These are phyloP conservation scores for Pseudomyrmex dendroicus DNA, from an alignment of 1,140 invertebrate species.

Conservation along the genomic window DNA sequence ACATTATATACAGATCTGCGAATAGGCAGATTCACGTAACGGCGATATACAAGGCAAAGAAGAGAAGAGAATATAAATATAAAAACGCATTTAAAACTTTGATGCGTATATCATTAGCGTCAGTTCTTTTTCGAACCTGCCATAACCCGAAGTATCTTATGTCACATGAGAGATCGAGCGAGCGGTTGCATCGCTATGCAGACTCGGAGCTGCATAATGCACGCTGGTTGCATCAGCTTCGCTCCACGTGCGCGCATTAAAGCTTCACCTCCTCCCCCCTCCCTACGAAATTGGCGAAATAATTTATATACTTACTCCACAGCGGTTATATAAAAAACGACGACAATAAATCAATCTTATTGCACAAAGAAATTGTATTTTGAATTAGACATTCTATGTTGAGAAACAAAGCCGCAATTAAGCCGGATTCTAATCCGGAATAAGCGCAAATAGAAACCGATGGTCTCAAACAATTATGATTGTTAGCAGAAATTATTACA, in stretches of 20 bases:
- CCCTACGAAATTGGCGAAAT: neutral
- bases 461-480: conserved; percentile 2
- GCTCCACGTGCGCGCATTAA: neutral
- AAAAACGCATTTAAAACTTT: conserved; percentile 10
- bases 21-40: neutral
- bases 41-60: neutral
- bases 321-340: neutral
- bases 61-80: neutral
- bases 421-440: neutral
- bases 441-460: neutral
- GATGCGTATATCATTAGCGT: conserved; percentile 11
- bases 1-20: neutral
- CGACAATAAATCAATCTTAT: neutral
- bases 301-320: neutral
- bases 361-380: neutral
- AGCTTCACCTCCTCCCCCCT: neutral
- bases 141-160: conserved; percentile 22
- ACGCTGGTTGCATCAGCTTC: conserved; percentile 14
- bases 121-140: conserved; percentile 4
- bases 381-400: neutral
- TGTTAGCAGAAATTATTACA: neutral
- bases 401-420: conserved; percentile 10
- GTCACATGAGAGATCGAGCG: neutral
- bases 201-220: conserved; percentile 10
- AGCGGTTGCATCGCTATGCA: conserved; percentile 18